Conservation (phyloP, 2,888 invertebrate genomes). For the Tipula lateralis region DNA sequence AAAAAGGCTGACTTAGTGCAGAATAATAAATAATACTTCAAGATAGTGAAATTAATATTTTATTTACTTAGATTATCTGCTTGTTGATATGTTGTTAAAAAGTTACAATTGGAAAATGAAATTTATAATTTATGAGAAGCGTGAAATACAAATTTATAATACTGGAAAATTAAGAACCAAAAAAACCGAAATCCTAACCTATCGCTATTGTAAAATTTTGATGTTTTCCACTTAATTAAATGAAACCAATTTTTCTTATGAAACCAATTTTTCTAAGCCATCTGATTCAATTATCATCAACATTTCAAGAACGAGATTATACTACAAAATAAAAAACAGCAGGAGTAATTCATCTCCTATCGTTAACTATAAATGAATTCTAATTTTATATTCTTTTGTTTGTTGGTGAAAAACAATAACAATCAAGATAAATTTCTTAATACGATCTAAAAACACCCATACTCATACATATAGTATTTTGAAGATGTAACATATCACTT, state of each 20-base stretch:
- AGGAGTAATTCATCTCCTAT: constrained; percentile 1
- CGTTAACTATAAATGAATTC: constrained; percentile 9
- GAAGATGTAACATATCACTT: constrained; percentile 11
- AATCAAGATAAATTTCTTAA: constrained; percentile 19
- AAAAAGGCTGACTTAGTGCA: no score
- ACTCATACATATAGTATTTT: background rate
- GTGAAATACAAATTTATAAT: no score
- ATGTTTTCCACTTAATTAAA: no score
- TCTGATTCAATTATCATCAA: background rate
- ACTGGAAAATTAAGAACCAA: no score
- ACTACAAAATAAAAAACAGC: background rate
- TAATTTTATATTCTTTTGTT: background rate
- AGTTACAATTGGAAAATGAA: no score
- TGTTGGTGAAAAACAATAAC: background rate
- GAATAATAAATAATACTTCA: no score
- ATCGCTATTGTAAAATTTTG: no score
- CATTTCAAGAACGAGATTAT: background rate
- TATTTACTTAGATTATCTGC: no score
- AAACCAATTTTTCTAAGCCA: background rate
- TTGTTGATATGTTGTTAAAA: no score
- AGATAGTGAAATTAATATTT: no score
- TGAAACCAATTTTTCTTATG: background rate
- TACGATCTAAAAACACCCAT: background rate
- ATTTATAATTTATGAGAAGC: no score
- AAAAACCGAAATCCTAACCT: no score